Conservation (phyloP, 2,797 vertebrate genomes). For the Peromyscus aztecus region DNA sequence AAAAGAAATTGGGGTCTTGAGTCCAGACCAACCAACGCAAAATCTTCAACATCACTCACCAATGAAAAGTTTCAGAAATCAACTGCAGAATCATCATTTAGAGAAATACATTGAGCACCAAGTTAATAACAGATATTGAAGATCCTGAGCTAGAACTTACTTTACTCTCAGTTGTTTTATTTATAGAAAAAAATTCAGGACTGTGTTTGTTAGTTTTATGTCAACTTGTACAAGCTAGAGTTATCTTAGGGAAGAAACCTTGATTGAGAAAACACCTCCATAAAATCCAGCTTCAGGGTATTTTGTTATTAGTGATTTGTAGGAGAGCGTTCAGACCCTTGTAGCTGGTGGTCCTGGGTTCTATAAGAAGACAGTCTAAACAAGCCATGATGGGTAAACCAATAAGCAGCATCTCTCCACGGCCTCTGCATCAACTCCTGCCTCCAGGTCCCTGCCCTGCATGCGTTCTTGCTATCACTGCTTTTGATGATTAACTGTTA, state of each 20-base stretch:
- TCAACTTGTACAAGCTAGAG: not conserved
- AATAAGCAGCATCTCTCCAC: not conserved
- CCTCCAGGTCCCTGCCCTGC: too few species aligned
- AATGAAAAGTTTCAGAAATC: not conserved
- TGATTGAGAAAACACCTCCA: not conserved
- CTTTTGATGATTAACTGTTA: not conserved
- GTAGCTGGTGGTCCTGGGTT: not conserved
- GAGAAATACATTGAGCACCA: not conserved
- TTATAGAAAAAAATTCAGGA: not conserved
- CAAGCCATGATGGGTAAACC: not conserved
- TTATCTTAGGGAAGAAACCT: not conserved
- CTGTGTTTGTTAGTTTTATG: not conserved
- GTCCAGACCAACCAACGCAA: fast-evolving
- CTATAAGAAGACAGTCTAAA: not conserved
- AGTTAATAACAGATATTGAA: not conserved
- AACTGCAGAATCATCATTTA: not conserved
- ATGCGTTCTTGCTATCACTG: not conserved
- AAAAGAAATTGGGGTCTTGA: not conserved
- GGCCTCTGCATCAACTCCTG: too few species aligned
- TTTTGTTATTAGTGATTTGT: not conserved
- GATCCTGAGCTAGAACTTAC: not conserved
- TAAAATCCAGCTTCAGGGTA: not conserved
- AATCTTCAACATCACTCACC: not conserved
- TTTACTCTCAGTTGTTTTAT: not conserved
- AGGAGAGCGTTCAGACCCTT: not conserved